Evolutionary conservation across 2,113 vertebrate genomes (phyloP).

Genomic region (Glaucomys volans): DNA sequence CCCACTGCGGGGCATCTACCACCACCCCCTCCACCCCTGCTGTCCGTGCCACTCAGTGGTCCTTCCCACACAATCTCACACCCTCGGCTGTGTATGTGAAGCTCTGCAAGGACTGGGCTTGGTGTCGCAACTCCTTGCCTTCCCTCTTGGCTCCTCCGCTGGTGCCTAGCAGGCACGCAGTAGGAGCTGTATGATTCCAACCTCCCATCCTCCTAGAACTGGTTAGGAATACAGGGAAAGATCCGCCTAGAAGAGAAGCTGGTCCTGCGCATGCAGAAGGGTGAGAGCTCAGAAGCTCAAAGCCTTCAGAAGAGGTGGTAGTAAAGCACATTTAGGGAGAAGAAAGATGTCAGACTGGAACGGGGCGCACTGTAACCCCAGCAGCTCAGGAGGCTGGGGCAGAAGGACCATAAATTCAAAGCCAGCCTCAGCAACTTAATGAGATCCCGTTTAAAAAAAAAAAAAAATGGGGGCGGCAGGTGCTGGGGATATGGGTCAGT

Average conservation of each 20-base stretch:
- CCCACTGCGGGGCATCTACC: not conserved
- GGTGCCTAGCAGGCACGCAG: not conserved
- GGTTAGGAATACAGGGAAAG: not conserved
- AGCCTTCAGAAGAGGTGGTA: not conserved
- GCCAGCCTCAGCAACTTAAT: too few species aligned
- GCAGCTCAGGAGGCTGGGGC: too few species aligned
- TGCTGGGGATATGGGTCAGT: too few species aligned
- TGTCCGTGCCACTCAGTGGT: not conserved
- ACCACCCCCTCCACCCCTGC: fast-evolving
- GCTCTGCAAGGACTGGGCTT: not conserved
- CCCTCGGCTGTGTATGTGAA: not conserved
- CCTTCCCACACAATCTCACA: not conserved
- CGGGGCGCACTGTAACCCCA: too few species aligned
- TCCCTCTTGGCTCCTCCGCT: not conserved
- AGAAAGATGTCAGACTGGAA: not conserved
- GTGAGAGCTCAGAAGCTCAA: not conserved
- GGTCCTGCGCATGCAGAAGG: not conserved
- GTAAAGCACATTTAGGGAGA: not conserved
- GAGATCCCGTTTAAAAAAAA: too few species aligned
- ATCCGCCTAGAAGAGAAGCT: not conserved
- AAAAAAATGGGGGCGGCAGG: too few species aligned
- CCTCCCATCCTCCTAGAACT: not conserved
- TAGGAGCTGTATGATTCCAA: not conserved
- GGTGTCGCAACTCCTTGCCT: not conserved
- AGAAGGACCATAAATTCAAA: too few species aligned